Percentiles rank a stretch among this genome's conserved stretches.
Evolutionary conservation across 2,113 vertebrate genomes (phyloP).

Genomic region (Tringa solitaria): DNA sequence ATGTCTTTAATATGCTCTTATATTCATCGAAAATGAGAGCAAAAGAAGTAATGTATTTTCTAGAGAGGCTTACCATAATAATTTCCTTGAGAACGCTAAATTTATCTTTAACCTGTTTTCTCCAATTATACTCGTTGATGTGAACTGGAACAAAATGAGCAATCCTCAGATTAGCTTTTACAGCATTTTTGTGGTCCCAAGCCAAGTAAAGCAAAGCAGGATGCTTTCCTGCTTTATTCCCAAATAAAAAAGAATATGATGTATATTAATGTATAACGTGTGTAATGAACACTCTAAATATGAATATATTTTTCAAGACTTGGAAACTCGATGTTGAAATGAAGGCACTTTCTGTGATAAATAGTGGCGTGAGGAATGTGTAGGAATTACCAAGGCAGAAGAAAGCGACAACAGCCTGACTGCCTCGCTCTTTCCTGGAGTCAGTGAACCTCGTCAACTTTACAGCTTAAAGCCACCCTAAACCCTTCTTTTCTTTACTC

Average conservation of each 20-base stretch:
- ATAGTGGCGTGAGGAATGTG: background rate
- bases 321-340: background rate
- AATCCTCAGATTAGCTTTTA: background rate
- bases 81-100: slow-evolving; percentile 52
- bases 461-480: background rate
- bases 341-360: background rate
- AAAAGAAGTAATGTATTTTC: slow-evolving; percentile 58
- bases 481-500: background rate
- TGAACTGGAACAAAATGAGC: background rate
- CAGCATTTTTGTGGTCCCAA: background rate
- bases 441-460: background rate
- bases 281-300: background rate
- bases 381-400: background rate
- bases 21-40: slow-evolving; percentile 61
- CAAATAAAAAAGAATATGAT: background rate
- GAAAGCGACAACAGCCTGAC: background rate
- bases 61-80: background rate
- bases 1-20: slow-evolving; percentile 59
- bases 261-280: background rate
- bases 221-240: background rate
- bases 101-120: slow-evolving; percentile 55
- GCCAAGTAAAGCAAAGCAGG: background rate
- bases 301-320: background rate
- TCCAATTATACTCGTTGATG: background rate
- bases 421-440: background rate